Percentiles rank a stretch among this genome's conserved stretches.
Conservation (phyloP, 2,888 invertebrate genomes). For the Pelosia muscerda region DNA sequence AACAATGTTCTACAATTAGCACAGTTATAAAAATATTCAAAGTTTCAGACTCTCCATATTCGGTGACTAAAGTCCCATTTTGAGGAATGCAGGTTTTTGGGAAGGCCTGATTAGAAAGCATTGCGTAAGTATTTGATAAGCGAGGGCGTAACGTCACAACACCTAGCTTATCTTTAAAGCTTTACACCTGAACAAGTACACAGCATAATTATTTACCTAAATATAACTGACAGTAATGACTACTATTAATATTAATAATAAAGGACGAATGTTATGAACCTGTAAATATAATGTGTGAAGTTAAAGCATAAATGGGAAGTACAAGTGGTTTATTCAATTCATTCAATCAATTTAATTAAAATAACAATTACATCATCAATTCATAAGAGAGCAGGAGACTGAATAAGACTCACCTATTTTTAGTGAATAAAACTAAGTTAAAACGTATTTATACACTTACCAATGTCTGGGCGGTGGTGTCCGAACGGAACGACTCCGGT, state of each 20-base stretch:
- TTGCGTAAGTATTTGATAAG: background rate
- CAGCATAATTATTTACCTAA: background rate
- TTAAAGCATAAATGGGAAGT: too few species aligned
- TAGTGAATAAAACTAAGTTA: too few species aligned
- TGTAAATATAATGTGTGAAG: too few species aligned
- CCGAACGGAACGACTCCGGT: constrained; percentile 99
- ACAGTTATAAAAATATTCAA: too few species aligned
- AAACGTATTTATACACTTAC: constrained; percentile 74
- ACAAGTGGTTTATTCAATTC: too few species aligned
- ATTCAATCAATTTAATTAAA: too few species aligned
- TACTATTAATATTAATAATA: background rate
- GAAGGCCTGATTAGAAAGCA: background rate
- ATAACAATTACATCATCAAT: too few species aligned
- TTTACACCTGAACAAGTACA: background rate
- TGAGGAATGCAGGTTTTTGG: background rate
- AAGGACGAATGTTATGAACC: too few species aligned
- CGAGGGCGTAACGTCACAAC: background rate
- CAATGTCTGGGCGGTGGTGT: constrained; percentile 93
- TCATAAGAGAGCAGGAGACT: too few species aligned
- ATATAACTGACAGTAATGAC: background rate
- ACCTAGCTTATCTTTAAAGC: background rate
- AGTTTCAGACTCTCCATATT: background rate
- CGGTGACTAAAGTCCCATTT: background rate
- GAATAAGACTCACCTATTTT: too few species aligned
- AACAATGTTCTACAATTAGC: too few species aligned